Evolutionary conservation across 2,888 invertebrate species (phyloP).

Genomic region (Girardia tigrina): DNA sequence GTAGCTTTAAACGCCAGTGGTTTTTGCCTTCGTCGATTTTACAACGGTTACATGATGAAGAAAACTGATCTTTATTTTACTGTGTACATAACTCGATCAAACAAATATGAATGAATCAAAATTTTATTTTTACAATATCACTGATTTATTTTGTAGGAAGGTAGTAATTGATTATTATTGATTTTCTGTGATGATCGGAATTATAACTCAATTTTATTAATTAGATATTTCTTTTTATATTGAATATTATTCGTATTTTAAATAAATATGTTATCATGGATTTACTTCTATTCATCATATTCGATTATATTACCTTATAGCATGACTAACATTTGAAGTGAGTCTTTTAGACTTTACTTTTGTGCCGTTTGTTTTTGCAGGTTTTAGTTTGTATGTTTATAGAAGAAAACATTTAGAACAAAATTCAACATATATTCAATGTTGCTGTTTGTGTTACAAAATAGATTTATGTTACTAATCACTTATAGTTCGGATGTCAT

Average conservation of each 20-base stretch:
- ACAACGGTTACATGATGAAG: not conserved
- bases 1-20: slow-evolving; percentile 23
- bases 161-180: slow-evolving; percentile 18
- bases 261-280: not conserved
- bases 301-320: too few species aligned
- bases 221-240: slow-evolving; percentile 23
- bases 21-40: slow-evolving; percentile 19
- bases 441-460: too few species aligned
- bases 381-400: too few species aligned
- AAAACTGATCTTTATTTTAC: not conserved
- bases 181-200: slow-evolving; percentile 20
- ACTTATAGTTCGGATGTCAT: too few species aligned
- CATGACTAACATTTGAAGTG: too few species aligned
- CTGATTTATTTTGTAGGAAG: slow-evolving; percentile 15
- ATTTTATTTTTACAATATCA: slow-evolving; percentile 15
- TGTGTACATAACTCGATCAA: slow-evolving; percentile 9
- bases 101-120: not conserved
- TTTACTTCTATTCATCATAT: too few species aligned
- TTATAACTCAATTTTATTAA: slow-evolving; percentile 23
- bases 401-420: too few species aligned
- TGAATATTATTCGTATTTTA: slow-evolving; percentile 6
- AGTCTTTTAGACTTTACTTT: too few species aligned
- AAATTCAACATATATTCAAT: too few species aligned
- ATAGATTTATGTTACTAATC: too few species aligned
- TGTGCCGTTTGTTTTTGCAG: too few species aligned